These are phyloP conservation scores for Sinocyclocheilus rhinocerous DNA, from an alignment of 2,113 vertebrate genomes.

Conservation along the genomic window DNA sequence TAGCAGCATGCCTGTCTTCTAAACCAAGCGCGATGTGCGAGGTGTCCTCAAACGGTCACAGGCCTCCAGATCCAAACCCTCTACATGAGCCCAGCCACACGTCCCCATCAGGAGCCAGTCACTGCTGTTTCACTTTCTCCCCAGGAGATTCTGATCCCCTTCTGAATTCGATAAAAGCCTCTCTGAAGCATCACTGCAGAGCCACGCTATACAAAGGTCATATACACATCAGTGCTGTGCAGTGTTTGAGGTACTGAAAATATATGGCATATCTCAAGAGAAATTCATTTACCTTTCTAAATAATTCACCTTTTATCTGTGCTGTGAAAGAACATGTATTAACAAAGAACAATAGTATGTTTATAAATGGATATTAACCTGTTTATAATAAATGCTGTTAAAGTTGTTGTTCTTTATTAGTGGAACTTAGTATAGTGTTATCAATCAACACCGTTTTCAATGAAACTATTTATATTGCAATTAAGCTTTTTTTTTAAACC, in stretches of 20 bases:
- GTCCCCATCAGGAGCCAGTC: background rate
- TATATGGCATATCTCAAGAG: background rate
- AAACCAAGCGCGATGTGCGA: slow-evolving; percentile 3
- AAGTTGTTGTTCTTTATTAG: background rate
- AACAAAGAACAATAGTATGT: background rate
- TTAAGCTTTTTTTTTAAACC: too few species aligned
- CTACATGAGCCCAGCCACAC: background rate
- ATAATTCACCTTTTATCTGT: background rate
- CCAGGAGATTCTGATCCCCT: background rate
- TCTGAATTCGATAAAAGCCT: slow-evolving; percentile 3
- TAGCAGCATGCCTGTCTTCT: slow-evolving; percentile 24
- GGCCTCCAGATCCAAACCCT: background rate
- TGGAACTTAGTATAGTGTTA: too few species aligned
- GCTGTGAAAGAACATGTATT: background rate
- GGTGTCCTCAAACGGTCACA: slow-evolving; percentile 27
- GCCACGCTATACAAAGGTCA: background rate
- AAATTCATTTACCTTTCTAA: background rate
- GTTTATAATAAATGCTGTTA: background rate
- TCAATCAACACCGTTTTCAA: too few species aligned
- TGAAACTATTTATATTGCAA: too few species aligned
- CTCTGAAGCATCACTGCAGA: background rate
- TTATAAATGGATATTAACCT: background rate
- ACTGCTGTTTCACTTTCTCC: background rate
- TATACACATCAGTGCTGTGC: too few species aligned
- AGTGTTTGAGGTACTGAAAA: background rate